Base-by-base conservation (phyloP, 2,797 vertebrate species). In the Sphaeramia orbicularis region DNA sequence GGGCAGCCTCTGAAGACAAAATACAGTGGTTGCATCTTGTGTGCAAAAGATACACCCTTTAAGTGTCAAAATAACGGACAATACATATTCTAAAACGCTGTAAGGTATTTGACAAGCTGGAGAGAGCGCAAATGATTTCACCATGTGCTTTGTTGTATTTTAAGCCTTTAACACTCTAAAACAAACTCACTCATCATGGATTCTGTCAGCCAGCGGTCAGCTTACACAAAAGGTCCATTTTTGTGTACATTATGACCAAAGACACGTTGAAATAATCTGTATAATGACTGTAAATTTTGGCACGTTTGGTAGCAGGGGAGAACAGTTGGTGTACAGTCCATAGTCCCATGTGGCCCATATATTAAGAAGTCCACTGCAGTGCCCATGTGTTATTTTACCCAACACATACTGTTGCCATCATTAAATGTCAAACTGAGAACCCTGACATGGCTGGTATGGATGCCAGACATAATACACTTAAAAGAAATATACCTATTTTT, bases 231-330 rank as follows among this genome's bases (percentile, higher is more conserved):
- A 65, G 14, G 35, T 40, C 65, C 52, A 47, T 71, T 78, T 66
- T 68, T 69, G 65, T 73, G 43, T 45, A 32, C 21, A 9, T 41
- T 63, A 56, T 65, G 63, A 56, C 41, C 62, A 24, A 55, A 62
- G 56, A 42, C 61, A 81, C 38, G 32, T 9, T 73, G 35, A 65
- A 78, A 67, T 63, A 59, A 79, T 80, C 45, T 62, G 40, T 47
- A 58, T 77, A 65, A 69, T 74, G 71, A 58, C 10, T 69, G 18
- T 56, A 67, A 68, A 78, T 58, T 65, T 76, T 78, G 73, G 70
- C 75, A 56, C 37, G 50, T 11, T 16, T 15, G 15, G 30, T 41
- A 40, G 45, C 53, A 18, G 59, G 40, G 40, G 36, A 68, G 70
- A 73, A 73, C 67, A 72, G 62, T 55, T 71, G 55, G 69, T 64